Percentiles rank a stretch among this genome's conserved stretches.
phyloP scores from a whole-genome alignment of 2,797 vertebrate species.

The Xerus rutilus region DNA sequence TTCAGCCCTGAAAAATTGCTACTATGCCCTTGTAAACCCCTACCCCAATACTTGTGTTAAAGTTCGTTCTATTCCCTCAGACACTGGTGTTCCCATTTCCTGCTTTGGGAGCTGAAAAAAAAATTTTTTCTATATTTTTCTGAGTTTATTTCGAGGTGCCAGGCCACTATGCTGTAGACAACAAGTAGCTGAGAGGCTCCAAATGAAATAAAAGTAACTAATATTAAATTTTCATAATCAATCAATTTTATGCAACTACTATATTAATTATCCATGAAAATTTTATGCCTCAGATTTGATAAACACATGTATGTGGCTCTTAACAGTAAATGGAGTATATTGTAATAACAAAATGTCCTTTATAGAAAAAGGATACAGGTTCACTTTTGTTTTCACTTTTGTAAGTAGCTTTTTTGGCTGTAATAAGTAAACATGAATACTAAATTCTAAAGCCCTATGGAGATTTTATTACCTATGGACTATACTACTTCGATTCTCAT shows the following conservation, averaged over 20 bases:
- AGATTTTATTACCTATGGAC: neutral
- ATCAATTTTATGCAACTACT: constrained; percentile 5
- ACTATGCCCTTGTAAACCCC: neutral
- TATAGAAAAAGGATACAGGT: neutral
- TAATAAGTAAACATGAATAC: constrained; percentile 35
- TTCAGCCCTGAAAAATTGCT: fast-evolving
- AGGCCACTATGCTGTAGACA: neutral
- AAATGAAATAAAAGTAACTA: constrained; percentile 10
- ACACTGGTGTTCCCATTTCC: neutral
- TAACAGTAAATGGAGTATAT: neutral
- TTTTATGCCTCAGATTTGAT: neutral
- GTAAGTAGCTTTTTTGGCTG: neutral
- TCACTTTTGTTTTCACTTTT: neutral
- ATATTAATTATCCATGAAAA: constrained; percentile 1
- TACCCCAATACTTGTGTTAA: neutral
- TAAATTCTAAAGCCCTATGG: neutral
- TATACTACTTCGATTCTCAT: neutral
- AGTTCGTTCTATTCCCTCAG: neutral
- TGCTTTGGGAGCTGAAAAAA: neutral
- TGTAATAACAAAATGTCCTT: neutral
- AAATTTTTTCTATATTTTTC: neutral
- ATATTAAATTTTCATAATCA: neutral
- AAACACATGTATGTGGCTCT: neutral
- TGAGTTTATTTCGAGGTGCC: neutral
- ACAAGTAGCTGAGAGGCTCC: neutral